Conservation (phyloP, 2,113 vertebrate genomes). For the Cavia porcellus region DNA sequence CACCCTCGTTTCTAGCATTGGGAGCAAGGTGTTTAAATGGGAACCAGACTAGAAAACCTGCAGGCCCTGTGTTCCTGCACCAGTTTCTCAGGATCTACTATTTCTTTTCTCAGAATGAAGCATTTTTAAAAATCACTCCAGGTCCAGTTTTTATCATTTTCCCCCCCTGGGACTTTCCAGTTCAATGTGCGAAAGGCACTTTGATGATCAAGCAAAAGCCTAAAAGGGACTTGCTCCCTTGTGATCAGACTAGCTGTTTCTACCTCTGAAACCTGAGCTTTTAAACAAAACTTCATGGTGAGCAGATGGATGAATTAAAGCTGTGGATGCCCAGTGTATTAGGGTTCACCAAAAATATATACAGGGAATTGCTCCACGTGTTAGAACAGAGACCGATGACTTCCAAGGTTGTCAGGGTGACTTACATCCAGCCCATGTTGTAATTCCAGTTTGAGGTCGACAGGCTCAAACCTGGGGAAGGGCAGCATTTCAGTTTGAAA, state of each 20-base stretch:
- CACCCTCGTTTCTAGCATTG: background rate
- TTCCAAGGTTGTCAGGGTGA: background rate
- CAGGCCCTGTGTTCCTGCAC: background rate
- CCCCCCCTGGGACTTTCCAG: background rate
- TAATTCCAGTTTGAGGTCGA: background rate
- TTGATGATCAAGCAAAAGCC: background rate
- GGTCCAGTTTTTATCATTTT: background rate
- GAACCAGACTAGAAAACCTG: background rate
- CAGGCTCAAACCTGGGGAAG: background rate
- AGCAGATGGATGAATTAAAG: background rate
- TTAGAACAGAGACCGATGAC: background rate
- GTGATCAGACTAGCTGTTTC: background rate
- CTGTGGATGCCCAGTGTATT: background rate
- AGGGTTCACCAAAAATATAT: background rate
- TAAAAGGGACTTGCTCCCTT: background rate
- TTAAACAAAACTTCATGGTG: background rate
- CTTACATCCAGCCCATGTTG: background rate
- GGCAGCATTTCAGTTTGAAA: background rate
- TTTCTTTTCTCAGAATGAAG: background rate
- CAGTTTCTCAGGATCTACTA: background rate
- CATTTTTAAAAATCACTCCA: constrained; percentile 12
- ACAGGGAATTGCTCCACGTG: background rate
- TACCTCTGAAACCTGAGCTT: background rate
- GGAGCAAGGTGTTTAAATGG: background rate
- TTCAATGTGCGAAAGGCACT: background rate